Conservation (phyloP, 2,888 invertebrate genomes). For the Rhimphoctona megacephalus region DNA sequence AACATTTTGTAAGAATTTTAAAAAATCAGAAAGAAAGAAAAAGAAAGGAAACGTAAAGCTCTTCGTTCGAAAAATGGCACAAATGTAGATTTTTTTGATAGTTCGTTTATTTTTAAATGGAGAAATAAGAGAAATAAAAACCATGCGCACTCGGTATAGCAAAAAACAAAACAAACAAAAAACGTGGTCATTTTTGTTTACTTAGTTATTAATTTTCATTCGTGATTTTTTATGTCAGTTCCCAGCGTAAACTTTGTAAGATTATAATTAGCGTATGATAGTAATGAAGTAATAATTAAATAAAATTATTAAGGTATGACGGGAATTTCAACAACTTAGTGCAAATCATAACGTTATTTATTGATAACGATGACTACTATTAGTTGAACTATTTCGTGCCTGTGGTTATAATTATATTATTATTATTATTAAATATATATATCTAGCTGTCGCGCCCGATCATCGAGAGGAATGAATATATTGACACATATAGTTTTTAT, state of each 20-base stretch:
- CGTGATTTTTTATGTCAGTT: slow-evolving; percentile 6
- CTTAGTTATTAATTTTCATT: background rate
- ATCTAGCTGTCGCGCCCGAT: slow-evolving; percentile 9
- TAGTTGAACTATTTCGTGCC: slow-evolving; percentile 79
- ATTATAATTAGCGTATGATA: slow-evolving; percentile 39
- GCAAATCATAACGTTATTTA: slow-evolving; percentile 73
- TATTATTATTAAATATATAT: slow-evolving; percentile 12
- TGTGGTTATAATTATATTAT: slow-evolving; percentile 73
- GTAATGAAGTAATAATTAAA: slow-evolving; percentile 53
- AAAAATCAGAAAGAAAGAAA: slow-evolving; percentile 65
- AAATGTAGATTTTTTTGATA: slow-evolving; percentile 28
- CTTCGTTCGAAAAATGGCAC: slow-evolving; percentile 42
- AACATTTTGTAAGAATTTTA: slow-evolving; percentile 67
- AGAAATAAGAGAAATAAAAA: background rate
- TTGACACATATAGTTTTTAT: slow-evolving; percentile 14
- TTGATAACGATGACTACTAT: slow-evolving; percentile 74
- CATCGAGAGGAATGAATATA: slow-evolving; percentile 20
- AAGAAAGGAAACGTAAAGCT: slow-evolving; percentile 49
- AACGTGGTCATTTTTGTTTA: background rate
- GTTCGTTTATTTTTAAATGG: background rate
- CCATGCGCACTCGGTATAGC: background rate
- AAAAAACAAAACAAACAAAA: background rate
- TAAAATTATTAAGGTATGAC: slow-evolving; percentile 34
- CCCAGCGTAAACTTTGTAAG: slow-evolving; percentile 16
- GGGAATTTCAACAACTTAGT: slow-evolving; percentile 68